phyloP scores from a whole-genome alignment of 1,140 invertebrate species.

The Eurosta solidaginis region DNA sequence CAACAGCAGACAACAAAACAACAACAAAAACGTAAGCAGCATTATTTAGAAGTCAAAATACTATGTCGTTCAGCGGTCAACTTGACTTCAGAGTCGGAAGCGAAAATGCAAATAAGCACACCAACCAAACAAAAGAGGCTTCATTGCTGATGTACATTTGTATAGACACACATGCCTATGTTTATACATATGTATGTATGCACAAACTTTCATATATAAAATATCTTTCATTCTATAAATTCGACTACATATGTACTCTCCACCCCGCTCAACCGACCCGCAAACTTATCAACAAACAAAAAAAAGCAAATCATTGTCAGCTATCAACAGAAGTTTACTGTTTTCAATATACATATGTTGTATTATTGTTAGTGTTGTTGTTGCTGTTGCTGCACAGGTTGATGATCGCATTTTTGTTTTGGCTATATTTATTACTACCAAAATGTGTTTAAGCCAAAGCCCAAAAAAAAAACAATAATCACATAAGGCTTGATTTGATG shows the following conservation, averaged over 20 bases:
- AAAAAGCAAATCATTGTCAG: slow-evolving; percentile 21
- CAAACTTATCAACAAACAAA: slow-evolving; percentile 2
- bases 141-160: too few relatives aligned
- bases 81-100: slow-evolving; percentile 19
- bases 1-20: slow-evolving; percentile 33
- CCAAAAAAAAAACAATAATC: neutral
- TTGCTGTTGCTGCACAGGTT: neutral
- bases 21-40: neutral
- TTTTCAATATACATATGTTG: neutral
- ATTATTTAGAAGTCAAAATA: slow-evolving; percentile 12
- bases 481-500: too few relatives aligned
- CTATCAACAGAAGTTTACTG: slow-evolving; percentile 5
- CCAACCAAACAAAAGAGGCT: neutral
- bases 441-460: neutral
- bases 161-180: neutral
- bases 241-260: neutral
- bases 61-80: slow-evolving; percentile 24
- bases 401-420: neutral
- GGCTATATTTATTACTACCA: neutral
- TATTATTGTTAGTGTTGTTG: neutral
- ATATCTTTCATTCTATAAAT: too few relatives aligned
- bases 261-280: neutral
- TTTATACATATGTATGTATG: neutral
- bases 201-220: neutral
- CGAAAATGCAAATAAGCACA: slow-evolving; percentile 20